Conservation (phyloP, 2,888 invertebrate genomes). For the Campoplex capitator region DNA sequence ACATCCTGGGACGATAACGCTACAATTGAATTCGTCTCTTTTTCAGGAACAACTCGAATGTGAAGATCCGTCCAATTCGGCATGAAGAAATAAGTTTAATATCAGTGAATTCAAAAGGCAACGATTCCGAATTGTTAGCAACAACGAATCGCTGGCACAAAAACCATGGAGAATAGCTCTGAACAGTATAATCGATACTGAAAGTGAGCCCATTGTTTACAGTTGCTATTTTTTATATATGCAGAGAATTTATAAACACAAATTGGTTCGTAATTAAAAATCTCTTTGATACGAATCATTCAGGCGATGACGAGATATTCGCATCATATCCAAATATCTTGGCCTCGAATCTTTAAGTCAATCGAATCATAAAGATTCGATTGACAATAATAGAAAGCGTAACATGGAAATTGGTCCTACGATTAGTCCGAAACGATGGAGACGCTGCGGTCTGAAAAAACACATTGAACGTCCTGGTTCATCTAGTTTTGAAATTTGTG, state of each 20-base stretch:
- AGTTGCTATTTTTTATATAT: constrained; percentile 75
- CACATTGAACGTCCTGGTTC: constrained; percentile 70
- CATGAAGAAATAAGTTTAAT: constrained; percentile 19
- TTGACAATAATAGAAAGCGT: constrained; percentile 73
- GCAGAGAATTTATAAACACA: constrained; percentile 79
- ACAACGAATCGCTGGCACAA: constrained; percentile 21
- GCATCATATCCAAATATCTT: constrained; percentile 70
- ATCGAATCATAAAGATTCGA: constrained; percentile 8
- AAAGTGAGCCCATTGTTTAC: constrained; percentile 71
- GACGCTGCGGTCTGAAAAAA: constrained; percentile 77
- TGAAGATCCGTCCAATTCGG: constrained; percentile 36
- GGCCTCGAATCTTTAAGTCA: background rate
- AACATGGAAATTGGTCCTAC: constrained; percentile 63
- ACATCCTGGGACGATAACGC: background rate
- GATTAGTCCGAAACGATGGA: constrained; percentile 72
- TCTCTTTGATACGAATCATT: constrained; percentile 78
- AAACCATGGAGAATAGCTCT: constrained; percentile 76
- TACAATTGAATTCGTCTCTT: background rate
- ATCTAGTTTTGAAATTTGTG: constrained; percentile 75
- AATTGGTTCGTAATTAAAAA: constrained; percentile 74
- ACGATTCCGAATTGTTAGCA: constrained; percentile 29
- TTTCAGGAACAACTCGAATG: background rate
- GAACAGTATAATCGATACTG: constrained; percentile 71
- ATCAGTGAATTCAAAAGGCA: constrained; percentile 17
- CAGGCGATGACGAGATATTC: constrained; percentile 74